Evolutionary conservation across 2,888 invertebrate species (phyloP), one percentile per base, ranked within the genome.

Genomic region (Rotaria sp.): DNA sequence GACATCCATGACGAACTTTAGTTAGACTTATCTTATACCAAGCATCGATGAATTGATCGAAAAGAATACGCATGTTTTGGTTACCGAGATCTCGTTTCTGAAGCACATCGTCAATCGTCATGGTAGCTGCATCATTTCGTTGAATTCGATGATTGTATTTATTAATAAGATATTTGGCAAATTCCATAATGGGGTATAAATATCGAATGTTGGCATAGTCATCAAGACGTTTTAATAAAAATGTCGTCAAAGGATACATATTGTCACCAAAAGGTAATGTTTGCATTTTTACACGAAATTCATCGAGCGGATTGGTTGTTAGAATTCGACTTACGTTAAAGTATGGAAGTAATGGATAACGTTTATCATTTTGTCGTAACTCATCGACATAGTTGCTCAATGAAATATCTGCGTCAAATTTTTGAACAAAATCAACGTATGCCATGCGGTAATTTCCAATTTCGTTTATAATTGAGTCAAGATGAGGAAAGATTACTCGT

Each of bases 81-180:
- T 41, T 24, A 75, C 41, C 75, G n/a, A 41, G 35, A 2, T 5
- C 41, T 26, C 2, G 41, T 10, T 3, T 21, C 41, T 41, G 41
- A 41, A 75, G 41, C 41, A 38, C 41, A 75, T 26, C n/a, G n/a
- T 38, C 10, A 13, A 80, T 80, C 24, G 80, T 24, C n/a, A 13
- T 80, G 26, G 1, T 21, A 13, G 45, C 26, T 8, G 80, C 45
- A 41, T 80, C 80, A 45, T 80, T 80, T 11, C 80, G 80, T 80
- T 80, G 26, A 5, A 80, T 26, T n/a, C 80, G 80, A 80, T 80
- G 80, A 41, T 80, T 80, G n/a, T 26, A 80, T 41, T 80, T 80
- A 26, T 80, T 1, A 45, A 80, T 45, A 10, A 80, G 45, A 80
- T 80, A 80, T n/a, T 80, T 80, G 3, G 80, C 13, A n/a, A 80